Percentiles rank a stretch among this genome's conserved stretches.
Conservation (phyloP, 2,113 vertebrate genomes). For the Callipepla squamata region DNA sequence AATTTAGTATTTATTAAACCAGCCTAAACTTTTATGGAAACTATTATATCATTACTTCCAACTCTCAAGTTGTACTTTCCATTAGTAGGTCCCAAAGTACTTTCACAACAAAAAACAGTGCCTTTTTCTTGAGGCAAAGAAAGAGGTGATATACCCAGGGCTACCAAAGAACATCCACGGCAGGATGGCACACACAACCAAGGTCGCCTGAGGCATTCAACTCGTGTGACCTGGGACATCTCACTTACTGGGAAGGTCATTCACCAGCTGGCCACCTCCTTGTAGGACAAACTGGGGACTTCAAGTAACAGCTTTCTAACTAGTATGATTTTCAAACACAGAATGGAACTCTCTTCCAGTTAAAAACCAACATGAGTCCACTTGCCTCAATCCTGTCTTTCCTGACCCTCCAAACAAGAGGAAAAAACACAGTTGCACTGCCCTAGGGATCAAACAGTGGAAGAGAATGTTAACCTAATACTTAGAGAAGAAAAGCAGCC, state of each 20-base stretch:
- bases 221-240: accelerated
- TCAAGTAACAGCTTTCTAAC: neutral
- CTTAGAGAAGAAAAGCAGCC: neutral
- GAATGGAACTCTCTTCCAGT: neutral
- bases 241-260: neutral
- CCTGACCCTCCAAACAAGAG: neutral
- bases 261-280: neutral
- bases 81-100: neutral
- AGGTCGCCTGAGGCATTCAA: neutral
- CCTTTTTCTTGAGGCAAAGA: neutral
- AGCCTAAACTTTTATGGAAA: neutral
- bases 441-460: neutral
- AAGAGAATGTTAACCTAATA: neutral
- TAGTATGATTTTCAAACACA: neutral
- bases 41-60: neutral
- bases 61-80: neutral
- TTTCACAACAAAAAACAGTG: neutral
- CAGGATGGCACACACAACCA: neutral
- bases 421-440: neutral
- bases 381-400: neutral
- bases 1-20: neutral
- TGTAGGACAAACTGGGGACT: neutral
- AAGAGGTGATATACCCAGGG: neutral
- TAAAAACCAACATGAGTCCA: neutral
- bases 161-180: neutral